Percentiles rank a stretch among this genome's conserved stretches.
These are phyloP conservation scores for Sthenelais limicola DNA, from an alignment of 2,888 invertebrate species.

Conservation along the genomic window DNA sequence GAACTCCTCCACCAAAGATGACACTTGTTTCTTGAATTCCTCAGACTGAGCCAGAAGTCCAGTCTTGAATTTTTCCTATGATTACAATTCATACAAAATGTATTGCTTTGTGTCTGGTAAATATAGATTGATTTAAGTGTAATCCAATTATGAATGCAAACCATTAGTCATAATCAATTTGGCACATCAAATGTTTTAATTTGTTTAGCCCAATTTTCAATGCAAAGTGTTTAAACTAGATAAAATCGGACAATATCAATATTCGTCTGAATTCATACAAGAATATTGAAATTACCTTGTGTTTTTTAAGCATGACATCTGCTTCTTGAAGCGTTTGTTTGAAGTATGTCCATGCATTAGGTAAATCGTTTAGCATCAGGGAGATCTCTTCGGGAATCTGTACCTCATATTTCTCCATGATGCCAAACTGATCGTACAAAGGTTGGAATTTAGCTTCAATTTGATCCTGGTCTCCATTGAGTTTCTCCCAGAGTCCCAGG, in stretches of 20 bases:
- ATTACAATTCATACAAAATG: no score
- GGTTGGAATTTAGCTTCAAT: slow-evolving; percentile 83
- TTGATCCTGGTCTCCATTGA: slow-evolving; percentile 78
- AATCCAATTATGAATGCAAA: neutral
- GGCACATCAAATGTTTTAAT: neutral
- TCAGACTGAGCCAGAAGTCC: slow-evolving; percentile 81
- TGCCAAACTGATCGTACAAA: slow-evolving; percentile 82
- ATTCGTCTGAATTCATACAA: no score
- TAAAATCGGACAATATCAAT: no score
- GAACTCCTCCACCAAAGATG: slow-evolving; percentile 81
- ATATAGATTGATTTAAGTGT: neutral
- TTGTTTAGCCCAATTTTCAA: neutral
- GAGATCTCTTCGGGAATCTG: slow-evolving; percentile 75
- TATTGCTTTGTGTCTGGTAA: no score
- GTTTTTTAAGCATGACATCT: slow-evolving; percentile 81
- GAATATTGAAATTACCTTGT: no score
- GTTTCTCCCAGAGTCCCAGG: slow-evolving; percentile 80
- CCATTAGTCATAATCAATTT: neutral
- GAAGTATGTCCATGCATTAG: slow-evolving; percentile 81
- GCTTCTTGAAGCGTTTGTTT: slow-evolving; percentile 80
- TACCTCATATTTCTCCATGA: slow-evolving; percentile 81
- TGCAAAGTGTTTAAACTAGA: no score
- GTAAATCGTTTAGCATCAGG: slow-evolving; percentile 74
- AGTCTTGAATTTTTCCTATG: slow-evolving; percentile 76
- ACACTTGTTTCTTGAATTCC: slow-evolving; percentile 80